Conservation (phyloP, 2,113 vertebrate genomes). For the Onychostoma macrolepis region DNA sequence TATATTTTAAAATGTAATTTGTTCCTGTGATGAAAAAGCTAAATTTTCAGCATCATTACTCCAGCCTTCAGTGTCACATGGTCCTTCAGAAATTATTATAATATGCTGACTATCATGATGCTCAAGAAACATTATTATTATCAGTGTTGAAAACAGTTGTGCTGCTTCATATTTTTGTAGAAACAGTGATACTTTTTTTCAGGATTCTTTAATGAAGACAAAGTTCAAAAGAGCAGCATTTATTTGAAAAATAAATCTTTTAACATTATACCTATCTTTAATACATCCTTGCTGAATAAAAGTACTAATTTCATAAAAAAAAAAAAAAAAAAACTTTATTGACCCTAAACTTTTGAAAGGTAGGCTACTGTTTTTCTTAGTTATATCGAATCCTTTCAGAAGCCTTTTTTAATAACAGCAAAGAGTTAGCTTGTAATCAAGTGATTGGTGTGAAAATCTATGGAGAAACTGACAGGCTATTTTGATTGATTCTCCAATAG, state of each 20-base stretch:
- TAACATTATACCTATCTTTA: background rate
- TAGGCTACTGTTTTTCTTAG: background rate
- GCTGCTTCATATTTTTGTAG: background rate
- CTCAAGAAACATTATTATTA: too few species aligned
- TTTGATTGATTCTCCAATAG: conserved; percentile 55
- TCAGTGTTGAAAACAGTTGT: background rate
- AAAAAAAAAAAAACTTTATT: too few species aligned
- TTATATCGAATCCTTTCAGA: background rate
- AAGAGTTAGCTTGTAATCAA: background rate
- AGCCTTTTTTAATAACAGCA: background rate
- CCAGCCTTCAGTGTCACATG: too few species aligned
- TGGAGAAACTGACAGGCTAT: conserved; percentile 26
- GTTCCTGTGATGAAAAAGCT: too few species aligned
- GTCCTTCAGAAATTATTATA: background rate
- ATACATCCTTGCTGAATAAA: background rate
- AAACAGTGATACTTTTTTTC: too few species aligned
- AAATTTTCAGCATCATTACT: too few species aligned
- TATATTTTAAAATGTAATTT: too few species aligned
- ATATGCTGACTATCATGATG: background rate
- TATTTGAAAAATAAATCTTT: background rate
- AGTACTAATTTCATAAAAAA: too few species aligned
- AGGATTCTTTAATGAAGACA: background rate
- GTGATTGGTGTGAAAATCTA: conserved; percentile 26
- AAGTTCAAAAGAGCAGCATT: background rate
- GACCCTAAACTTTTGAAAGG: background rate